Evolutionary conservation across 1,140 invertebrate species (phyloP).

Genomic region (Cotesia chilonis): DNA sequence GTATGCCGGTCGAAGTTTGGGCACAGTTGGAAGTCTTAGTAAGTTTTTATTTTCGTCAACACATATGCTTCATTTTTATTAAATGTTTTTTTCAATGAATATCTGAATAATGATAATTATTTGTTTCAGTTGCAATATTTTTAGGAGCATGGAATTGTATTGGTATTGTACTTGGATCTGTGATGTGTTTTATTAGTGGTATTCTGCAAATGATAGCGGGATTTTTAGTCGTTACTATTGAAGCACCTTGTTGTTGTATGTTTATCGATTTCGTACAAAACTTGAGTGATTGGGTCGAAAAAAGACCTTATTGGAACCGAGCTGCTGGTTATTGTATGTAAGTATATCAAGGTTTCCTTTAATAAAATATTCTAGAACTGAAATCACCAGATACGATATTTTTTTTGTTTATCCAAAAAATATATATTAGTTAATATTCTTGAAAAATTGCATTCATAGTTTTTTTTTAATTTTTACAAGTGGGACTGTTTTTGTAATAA

Average conservation of each 20-base stretch:
- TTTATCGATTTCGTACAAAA: conserved; percentile 92
- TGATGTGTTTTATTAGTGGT: conserved; percentile 80
- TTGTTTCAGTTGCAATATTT: conserved; percentile 82
- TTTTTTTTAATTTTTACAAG: conserved; percentile 17
- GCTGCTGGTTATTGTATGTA: conserved; percentile 87
- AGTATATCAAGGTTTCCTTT: conserved; percentile 60
- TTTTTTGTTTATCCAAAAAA: too few relatives aligned
- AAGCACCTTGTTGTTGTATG: conserved; percentile 94
- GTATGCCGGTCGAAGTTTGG: conserved; percentile 82
- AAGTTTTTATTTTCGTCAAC: conserved; percentile 55
- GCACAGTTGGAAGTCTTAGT: conserved; percentile 85
- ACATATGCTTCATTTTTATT: conserved; percentile 23
- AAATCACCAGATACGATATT: too few relatives aligned
- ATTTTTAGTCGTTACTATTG: conserved; percentile 84
- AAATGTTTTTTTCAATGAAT: conserved; percentile 20
- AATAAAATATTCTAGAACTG: too few relatives aligned
- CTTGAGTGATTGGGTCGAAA: conserved; percentile 82
- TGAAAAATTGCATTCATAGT: too few relatives aligned
- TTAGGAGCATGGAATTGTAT: conserved; percentile 84
- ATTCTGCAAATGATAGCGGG: conserved; percentile 90
- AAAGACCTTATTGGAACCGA: conserved; percentile 88
- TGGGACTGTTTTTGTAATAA: too few relatives aligned
- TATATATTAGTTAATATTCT: too few relatives aligned
- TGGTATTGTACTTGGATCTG: conserved; percentile 72
- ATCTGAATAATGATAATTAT: conserved; percentile 20